These are phyloP conservation scores for Drosophila navojoa DNA, from an alignment of 1,140 invertebrate genomes.

Conservation along the genomic window DNA sequence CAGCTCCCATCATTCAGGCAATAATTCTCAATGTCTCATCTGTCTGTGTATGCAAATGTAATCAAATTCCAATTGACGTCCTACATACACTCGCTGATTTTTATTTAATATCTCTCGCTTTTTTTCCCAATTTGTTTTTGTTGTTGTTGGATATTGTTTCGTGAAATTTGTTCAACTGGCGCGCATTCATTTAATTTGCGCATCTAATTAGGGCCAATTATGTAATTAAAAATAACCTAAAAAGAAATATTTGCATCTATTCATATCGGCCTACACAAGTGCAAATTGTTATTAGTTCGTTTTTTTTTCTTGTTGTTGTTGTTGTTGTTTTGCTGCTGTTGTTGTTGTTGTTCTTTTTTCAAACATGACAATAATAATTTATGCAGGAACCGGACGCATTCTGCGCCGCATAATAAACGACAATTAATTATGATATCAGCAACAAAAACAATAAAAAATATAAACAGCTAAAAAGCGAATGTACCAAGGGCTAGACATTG, in stretches of 20 bases:
- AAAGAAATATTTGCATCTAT: slow-evolving; percentile 5
- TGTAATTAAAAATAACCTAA: slow-evolving; percentile 62
- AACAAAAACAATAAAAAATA: slow-evolving; percentile 18
- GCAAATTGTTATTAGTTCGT: slow-evolving; percentile 32
- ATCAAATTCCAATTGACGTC: slow-evolving; percentile 13
- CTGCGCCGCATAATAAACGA: slow-evolving; percentile 49
- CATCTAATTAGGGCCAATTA: slow-evolving; percentile 75
- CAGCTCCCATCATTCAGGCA: background rate
- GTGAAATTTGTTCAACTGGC: slow-evolving; percentile 20
- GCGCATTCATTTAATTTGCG: slow-evolving; percentile 55
- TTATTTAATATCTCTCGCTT: background rate
- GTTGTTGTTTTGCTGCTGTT: no score
- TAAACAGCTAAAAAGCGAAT: background rate
- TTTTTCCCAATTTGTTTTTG: background rate
- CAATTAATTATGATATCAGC: slow-evolving; percentile 73
- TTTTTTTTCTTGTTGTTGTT: background rate
- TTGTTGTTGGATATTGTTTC: slow-evolving; percentile 4
- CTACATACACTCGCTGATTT: background rate
- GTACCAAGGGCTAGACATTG: background rate
- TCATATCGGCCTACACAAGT: slow-evolving; percentile 14
- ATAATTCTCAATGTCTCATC: background rate
- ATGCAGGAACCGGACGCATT: slow-evolving; percentile 34
- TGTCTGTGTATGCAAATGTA: background rate
- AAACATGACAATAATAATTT: slow-evolving; percentile 31
- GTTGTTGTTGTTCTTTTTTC: slow-evolving; percentile 19